Evolutionary conservation across 2,797 vertebrate genomes (phyloP), one percentile per base, ranked within the genome.

Genomic region (Dendrocincla fuliginosa): DNA sequence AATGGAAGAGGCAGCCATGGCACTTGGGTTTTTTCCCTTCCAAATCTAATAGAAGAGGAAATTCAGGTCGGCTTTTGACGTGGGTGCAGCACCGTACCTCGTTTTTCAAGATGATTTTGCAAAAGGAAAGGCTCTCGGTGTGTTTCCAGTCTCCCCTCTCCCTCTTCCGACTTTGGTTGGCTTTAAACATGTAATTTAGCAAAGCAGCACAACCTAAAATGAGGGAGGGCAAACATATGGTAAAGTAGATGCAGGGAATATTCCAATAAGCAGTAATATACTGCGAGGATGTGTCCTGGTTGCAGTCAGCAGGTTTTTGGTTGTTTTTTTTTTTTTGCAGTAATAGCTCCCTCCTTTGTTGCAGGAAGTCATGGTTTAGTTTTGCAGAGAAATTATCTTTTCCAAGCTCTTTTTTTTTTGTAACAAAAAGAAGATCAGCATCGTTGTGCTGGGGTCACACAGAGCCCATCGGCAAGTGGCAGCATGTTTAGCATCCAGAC

Each of bases 301-400:
- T 91, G 91, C 88, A 84, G 91, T 84, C 92, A 87, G 92, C 92
- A 78, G 75, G 46, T 35, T 65, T 44, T 61, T 61, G 27, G 37
- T 41, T 41, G 32, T 9, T 44, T n/a, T 19, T 67, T 73, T 73
- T 84, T 69, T 64, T 67, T 68, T 59, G 37, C 68, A 5, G 61
- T 81, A 77, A 84, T 52, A 52, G 42, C 85, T 93, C 85, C 85
- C 65, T 93, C 69, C 93, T 95, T 94, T 95, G 93, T 91, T 77
- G 73, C 82, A n/a, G 77, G 81, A 57, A 85, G 71, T 49, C 47
- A 8, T 0, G 49, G 46, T 32, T 77, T 24, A 25, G 65, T 77
- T 94, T 81, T 39, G 78, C 79, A 27, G 65, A 52, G 71, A 61
- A 91, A 91, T 63, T 4, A 65, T 25, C n/a, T 84, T 87, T 91